Percentiles rank a stretch among this genome's conserved stretches.
Conservation (phyloP, 2,888 invertebrate species). For the Drosophila algonquin region DNA sequence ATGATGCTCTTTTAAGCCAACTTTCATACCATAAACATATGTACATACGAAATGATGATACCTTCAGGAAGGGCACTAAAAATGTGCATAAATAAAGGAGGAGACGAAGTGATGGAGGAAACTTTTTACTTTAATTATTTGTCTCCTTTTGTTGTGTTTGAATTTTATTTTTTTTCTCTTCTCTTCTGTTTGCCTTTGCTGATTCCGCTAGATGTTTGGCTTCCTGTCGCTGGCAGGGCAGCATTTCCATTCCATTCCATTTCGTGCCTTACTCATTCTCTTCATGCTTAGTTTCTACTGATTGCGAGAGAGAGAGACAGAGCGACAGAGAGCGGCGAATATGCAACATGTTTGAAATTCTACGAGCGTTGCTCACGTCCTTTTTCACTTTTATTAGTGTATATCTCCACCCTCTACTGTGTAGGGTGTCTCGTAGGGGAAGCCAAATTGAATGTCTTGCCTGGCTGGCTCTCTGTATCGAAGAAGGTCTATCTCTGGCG, state of each 20-base stretch:
- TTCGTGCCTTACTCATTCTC: conserved; percentile 14
- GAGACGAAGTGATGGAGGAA: conserved; percentile 37
- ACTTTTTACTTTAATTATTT: conserved; percentile 56
- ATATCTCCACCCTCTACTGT: conserved; percentile 6
- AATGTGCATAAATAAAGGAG: conserved; percentile 20
- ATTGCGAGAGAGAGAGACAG: conserved; percentile 33
- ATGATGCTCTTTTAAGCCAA: too few species aligned
- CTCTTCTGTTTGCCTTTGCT: conserved; percentile 61
- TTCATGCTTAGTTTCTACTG: conserved; percentile 50
- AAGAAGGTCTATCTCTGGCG: conserved; percentile 25
- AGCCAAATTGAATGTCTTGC: conserved; percentile 69
- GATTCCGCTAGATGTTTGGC: conserved; percentile 55
- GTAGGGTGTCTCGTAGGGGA: conserved; percentile 22
- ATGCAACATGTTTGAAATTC: conserved; percentile 70
- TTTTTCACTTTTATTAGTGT: conserved; percentile 66
- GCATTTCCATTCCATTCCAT: conserved; percentile 65
- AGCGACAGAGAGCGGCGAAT: conserved; percentile 22
- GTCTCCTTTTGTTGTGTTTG: conserved; percentile 37
- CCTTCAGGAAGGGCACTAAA: conserved; percentile 4
- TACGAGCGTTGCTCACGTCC: conserved; percentile 67
- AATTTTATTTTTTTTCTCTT: conserved; percentile 14
- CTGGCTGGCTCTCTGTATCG: conserved; percentile 56
- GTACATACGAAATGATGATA: neutral
- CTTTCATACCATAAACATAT: too few species aligned
- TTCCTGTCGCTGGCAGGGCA: conserved; percentile 59